These are phyloP conservation scores for Anhinga rufa DNA, from an alignment of 2,113 vertebrate species.

Conservation along the genomic window DNA sequence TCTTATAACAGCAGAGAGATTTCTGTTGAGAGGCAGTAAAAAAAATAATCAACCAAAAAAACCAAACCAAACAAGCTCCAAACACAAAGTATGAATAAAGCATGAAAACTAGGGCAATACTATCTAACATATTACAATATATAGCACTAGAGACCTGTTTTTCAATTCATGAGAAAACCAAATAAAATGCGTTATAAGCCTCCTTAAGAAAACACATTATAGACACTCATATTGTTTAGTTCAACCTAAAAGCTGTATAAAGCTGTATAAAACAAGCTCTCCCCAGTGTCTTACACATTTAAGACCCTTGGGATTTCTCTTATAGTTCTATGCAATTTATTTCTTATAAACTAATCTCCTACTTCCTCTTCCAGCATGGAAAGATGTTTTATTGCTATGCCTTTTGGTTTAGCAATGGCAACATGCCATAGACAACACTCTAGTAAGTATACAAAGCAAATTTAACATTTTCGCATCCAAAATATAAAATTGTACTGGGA, in stretches of 20 bases:
- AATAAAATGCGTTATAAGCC: not conserved
- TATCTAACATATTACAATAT: not conserved
- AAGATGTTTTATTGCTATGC: not conserved
- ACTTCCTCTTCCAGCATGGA: slow-evolving; percentile 12
- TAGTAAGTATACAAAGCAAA: not conserved
- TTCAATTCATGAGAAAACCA: not conserved
- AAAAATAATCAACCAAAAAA: not conserved
- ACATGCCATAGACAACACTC: not conserved
- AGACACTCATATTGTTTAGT: not conserved
- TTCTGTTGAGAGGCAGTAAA: not conserved
- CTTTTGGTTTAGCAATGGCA: slow-evolving; percentile 20
- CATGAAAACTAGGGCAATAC: not conserved
- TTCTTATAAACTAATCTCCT: slow-evolving; percentile 37
- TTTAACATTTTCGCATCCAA: not conserved
- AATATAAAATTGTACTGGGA: not conserved
- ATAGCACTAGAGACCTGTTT: not conserved
- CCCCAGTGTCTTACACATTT: not conserved
- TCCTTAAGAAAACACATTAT: not conserved
- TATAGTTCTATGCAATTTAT: slow-evolving; percentile 8
- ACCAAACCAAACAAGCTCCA: not conserved
- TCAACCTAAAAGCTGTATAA: not conserved
- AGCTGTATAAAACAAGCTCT: slow-evolving; percentile 7
- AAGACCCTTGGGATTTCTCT: not conserved
- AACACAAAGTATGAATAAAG: not conserved
- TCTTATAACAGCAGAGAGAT: not conserved